These are phyloP conservation scores for Leptopterna dolabrata DNA, from an alignment of 2,888 invertebrate genomes.

Conservation along the genomic window DNA sequence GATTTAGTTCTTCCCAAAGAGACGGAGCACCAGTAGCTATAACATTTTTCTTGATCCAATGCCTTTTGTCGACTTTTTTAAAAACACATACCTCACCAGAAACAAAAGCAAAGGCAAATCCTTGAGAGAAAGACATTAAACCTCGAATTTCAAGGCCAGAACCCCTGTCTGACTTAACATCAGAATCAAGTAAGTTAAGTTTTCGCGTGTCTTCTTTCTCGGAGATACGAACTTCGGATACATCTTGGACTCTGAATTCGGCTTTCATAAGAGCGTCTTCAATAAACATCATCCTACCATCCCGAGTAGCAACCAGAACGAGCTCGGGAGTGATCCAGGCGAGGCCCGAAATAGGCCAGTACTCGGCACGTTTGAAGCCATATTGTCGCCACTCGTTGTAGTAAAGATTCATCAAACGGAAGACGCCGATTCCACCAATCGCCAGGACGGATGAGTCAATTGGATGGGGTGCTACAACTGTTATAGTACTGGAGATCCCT, in stretches of 20 bases:
- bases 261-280: conserved; percentile 82
- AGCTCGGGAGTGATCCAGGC: conserved; percentile 87
- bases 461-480: conserved; percentile 81
- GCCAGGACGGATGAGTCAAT: conserved; percentile 80
- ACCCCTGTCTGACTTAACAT: background rate
- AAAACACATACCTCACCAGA: conserved; percentile 70
- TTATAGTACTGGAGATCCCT: conserved; percentile 2
- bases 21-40: conserved; percentile 40
- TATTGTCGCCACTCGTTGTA: conserved; percentile 85
- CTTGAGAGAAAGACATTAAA: conserved; percentile 24
- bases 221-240: conserved; percentile 18
- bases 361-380: conserved; percentile 85
- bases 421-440: conserved; percentile 74
- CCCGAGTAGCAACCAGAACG: conserved; percentile 79
- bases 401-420: conserved; percentile 75
- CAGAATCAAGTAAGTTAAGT: background rate
- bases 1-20: conserved; percentile 11
- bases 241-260: conserved; percentile 2
- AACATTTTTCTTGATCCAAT: conserved; percentile 54
- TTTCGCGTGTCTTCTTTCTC: conserved; percentile 25
- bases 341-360: conserved; percentile 78
- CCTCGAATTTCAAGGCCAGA: conserved; percentile 1
- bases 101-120: conserved; percentile 18
- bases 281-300: conserved; percentile 80
- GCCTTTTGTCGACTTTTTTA: conserved; percentile 76